phyloP scores from a whole-genome alignment of 2,113 vertebrate species.

The Pteruthius melanotis region DNA sequence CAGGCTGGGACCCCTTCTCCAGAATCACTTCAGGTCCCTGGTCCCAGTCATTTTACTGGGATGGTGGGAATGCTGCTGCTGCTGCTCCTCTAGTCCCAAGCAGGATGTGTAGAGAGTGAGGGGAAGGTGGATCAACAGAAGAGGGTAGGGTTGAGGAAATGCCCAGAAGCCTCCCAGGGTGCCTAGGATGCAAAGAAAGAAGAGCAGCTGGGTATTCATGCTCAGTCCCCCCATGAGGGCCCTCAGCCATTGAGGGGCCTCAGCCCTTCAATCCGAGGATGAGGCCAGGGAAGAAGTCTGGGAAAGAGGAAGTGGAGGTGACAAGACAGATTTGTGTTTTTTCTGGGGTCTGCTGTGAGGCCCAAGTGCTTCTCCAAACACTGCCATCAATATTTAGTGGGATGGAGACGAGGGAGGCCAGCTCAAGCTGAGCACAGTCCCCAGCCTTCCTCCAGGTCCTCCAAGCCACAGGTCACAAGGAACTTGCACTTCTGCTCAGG shows the following conservation, averaged over 20 bases:
- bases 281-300: not conserved
- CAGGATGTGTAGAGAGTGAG: fast-evolving
- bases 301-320: not conserved
- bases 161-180: not conserved
- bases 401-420: fast-evolving
- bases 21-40: not conserved
- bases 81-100: not conserved
- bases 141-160: not conserved
- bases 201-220: not conserved
- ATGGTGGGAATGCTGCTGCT: not conserved
- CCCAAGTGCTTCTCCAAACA: not conserved
- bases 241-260: no score
- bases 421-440: not conserved
- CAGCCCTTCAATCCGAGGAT: not conserved
- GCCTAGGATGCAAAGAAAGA: not conserved
- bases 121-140: not conserved
- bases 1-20: not conserved
- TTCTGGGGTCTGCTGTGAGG: not conserved
- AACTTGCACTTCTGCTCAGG: not conserved
- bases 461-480: fast-evolving
- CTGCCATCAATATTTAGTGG: not conserved
- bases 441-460: not conserved
- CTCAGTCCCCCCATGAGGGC: not conserved
- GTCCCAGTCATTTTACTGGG: not conserved
- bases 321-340: not conserved